Base-by-base conservation (phyloP, 2,797 vertebrate genomes). In the Helostoma temminkii region DNA sequence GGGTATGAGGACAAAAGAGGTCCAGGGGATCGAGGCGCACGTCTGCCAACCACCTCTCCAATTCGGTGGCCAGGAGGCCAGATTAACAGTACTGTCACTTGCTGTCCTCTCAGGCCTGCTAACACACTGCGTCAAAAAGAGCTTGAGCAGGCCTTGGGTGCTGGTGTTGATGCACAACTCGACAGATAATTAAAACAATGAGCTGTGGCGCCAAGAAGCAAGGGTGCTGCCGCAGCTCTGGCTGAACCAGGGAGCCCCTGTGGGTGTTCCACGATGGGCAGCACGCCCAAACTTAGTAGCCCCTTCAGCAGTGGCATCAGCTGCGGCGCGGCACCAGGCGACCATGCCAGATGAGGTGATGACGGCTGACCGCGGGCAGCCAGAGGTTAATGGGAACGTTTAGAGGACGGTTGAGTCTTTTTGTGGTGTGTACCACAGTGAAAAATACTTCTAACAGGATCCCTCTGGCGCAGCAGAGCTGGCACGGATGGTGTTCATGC, bases 141-240 rank as follows among this genome's bases (percentile, higher is more conserved):
- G 86, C 93, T 91, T 85, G 52, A 59, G 62, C 52, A 11, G 69
- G 84, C 83, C 68, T 12, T 43, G 80, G 75, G 68, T 82, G 83
- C 87, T 87, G 89, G 91, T 92, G 88, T 89, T 92, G 93, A 86
- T 75, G 54, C 88, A 41, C 89, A 94, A 90, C 95, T 94, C 94
- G 91, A 93, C 95, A 94, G 89, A 91, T 96, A 94, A 98, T 97
- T 97, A 97, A 95, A 96, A 95, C 95, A 74, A 93, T 94, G 94
- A 95, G 93, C 95, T 0, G 56, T 45, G 12, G 75, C 19, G 66
- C 77, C 74, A 57, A 55, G 52, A 71, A 93, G 47, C 32, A 14
- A 43, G 73, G 81, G 81, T 75, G 78, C 43, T 2, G 71, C 43
- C 5, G 58, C 56, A 24, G 63, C 14, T 79, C 56, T 21, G 66